Evolutionary conservation across 2,888 invertebrate species (phyloP).

Genomic region (Encarsia formosa): DNA sequence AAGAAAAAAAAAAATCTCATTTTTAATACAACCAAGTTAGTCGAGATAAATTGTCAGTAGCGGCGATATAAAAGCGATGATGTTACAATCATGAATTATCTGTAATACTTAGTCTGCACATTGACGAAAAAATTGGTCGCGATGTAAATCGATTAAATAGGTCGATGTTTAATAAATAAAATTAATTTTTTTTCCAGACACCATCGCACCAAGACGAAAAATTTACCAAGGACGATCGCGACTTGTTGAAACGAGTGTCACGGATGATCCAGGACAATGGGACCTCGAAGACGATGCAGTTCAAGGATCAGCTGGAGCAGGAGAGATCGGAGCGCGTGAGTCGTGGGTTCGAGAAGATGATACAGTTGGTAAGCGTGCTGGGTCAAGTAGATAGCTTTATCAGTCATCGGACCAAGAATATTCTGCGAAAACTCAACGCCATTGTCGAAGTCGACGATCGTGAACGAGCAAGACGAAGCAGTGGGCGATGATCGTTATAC

Average conservation of each 20-base stretch:
- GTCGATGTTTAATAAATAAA: neutral
- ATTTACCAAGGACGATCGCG: conserved; percentile 32
- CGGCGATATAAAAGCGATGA: too few species aligned
- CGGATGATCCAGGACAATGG: conserved; percentile 17
- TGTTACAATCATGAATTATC: too few species aligned
- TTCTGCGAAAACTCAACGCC: conserved; percentile 51
- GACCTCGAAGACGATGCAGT: conserved; percentile 4
- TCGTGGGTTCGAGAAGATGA: conserved; percentile 53
- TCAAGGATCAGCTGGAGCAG: conserved; percentile 19
- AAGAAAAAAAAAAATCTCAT: too few species aligned
- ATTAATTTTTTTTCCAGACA: neutral
- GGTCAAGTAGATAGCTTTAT: conserved; percentile 55
- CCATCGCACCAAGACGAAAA: conserved; percentile 20
- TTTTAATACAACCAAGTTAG: too few species aligned
- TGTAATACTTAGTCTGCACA: too few species aligned
- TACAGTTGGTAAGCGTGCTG: conserved; percentile 53
- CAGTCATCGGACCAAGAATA: conserved; percentile 49
- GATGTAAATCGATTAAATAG: too few species aligned
- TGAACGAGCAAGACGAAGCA: conserved; percentile 26
- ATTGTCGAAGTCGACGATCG: conserved; percentile 49
- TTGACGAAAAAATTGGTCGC: too few species aligned
- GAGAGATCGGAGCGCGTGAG: conserved; percentile 49
- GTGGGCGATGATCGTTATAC: too few species aligned
- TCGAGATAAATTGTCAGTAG: too few species aligned
- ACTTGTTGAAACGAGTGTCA: conserved; percentile 31